Conservation (phyloP, 1,140 invertebrate species). For the Nasonia longicornis region DNA sequence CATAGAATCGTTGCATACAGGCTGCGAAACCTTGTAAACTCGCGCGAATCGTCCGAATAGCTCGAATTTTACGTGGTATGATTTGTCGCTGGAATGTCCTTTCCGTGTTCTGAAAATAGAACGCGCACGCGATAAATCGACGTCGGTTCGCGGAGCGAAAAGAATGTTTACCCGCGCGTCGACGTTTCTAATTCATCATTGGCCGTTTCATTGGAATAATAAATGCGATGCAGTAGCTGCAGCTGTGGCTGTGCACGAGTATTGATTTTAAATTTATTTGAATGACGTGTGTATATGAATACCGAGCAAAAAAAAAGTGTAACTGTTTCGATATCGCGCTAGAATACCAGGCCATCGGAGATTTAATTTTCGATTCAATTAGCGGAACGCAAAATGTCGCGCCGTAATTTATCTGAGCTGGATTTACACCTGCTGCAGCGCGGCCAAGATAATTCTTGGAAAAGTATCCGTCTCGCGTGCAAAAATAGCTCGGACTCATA, state of each 20-base stretch:
- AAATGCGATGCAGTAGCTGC: background rate
- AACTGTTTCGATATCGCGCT: background rate
- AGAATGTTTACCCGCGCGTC: background rate
- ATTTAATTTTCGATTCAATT: constrained; percentile 15
- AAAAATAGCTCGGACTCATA: no score
- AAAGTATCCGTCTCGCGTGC: no score
- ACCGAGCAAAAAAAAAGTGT: background rate
- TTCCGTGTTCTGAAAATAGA: background rate
- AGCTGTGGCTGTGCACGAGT: background rate
- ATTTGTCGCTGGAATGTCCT: background rate
- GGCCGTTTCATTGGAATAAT: background rate
- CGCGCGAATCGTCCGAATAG: background rate
- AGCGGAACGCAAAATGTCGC: background rate
- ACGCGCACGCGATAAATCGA: background rate
- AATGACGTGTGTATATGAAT: background rate
- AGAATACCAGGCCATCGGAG: constrained; percentile 7
- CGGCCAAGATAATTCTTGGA: no score
- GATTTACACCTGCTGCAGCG: background rate
- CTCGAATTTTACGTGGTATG: background rate
- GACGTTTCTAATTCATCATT: constrained; percentile 8
- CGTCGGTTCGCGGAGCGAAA: background rate
- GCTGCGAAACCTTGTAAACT: no score
- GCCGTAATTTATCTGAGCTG: background rate
- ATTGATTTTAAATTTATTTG: background rate
- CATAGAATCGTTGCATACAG: no score